Percentiles rank a stretch among this genome's conserved stretches.
Evolutionary conservation across 2,797 vertebrate species (phyloP).

Genomic region (Mus caroli): DNA sequence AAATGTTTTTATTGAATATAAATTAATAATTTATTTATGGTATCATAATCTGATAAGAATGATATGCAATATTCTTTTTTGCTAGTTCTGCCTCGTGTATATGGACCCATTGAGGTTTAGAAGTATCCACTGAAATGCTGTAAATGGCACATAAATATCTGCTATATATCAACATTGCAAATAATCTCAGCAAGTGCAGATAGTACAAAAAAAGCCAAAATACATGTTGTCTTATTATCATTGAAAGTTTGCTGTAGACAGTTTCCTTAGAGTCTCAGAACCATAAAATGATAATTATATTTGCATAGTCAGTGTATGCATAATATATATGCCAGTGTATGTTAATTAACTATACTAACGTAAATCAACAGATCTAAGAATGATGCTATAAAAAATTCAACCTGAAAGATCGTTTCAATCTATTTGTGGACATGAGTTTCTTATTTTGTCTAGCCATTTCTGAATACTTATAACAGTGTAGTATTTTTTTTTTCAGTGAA

Average conservation of each 20-base stretch:
- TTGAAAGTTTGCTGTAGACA: background rate
- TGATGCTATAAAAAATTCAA: background rate
- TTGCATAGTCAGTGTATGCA: background rate
- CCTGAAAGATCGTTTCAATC: constrained; percentile 8
- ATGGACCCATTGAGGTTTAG: background rate
- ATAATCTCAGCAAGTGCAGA: background rate
- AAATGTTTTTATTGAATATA: background rate
- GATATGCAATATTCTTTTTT: background rate
- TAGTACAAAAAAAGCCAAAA: background rate
- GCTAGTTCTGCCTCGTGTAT: background rate
- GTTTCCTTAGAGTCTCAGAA: background rate
- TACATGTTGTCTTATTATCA: background rate
- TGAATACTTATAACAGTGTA: background rate
- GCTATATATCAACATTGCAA: background rate
- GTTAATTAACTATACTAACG: background rate
- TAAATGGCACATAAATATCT: background rate
- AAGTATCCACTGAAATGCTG: background rate
- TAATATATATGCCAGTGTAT: background rate
- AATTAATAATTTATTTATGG: background rate
- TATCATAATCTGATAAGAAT: background rate
- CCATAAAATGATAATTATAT: constrained; percentile 25
- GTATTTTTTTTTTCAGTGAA: background rate
- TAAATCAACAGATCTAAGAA: background rate
- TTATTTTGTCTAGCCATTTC: background rate
- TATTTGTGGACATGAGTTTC: background rate